Percentiles rank a stretch among this genome's conserved stretches.
Evolutionary conservation across 2,888 invertebrate species (phyloP).

Genomic region (Hipparchia semele): DNA sequence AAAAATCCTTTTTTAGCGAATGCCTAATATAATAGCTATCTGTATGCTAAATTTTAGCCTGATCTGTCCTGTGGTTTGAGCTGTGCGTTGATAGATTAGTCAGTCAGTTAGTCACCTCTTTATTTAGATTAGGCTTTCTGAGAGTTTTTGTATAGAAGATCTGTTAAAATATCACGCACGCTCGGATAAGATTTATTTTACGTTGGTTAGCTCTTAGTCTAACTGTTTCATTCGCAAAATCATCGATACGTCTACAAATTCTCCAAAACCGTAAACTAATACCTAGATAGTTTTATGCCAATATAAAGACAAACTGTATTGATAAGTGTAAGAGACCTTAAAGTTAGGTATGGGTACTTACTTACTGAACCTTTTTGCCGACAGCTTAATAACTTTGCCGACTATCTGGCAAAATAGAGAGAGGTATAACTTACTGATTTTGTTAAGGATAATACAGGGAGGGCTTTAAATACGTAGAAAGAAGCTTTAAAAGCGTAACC

Average conservation of each 20-base stretch:
- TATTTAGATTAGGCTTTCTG: too few relatives aligned
- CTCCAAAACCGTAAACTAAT: not conserved
- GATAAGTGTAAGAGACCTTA: constrained; percentile 13
- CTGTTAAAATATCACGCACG: too few relatives aligned
- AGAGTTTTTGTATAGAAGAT: too few relatives aligned
- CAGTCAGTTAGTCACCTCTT: too few relatives aligned
- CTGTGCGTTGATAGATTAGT: too few relatives aligned
- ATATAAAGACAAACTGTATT: not conserved
- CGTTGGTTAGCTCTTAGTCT: too few relatives aligned
- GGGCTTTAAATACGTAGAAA: not conserved
- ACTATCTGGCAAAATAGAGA: constrained; percentile 35
- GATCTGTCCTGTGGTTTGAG: too few relatives aligned
- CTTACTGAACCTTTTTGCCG: constrained; percentile 38
- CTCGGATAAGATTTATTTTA: too few relatives aligned
- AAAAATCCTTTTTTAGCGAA: too few relatives aligned
- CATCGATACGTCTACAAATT: not conserved
- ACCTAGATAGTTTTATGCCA: not conserved
- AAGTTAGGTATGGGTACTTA: constrained; percentile 29
- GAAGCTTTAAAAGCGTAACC: not conserved
- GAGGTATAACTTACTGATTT: constrained; percentile 27
- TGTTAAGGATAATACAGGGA: constrained; percentile 11
- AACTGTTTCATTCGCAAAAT: too few relatives aligned
- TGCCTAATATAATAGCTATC: too few relatives aligned
- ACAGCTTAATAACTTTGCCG: constrained; percentile 40
- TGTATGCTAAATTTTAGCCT: too few relatives aligned